A percentile compares a stretch with the other conserved stretches of the same genome.
These are phyloP conservation scores for Thyatira batis DNA, from an alignment of 2,888 invertebrate genomes.

Conservation along the genomic window DNA sequence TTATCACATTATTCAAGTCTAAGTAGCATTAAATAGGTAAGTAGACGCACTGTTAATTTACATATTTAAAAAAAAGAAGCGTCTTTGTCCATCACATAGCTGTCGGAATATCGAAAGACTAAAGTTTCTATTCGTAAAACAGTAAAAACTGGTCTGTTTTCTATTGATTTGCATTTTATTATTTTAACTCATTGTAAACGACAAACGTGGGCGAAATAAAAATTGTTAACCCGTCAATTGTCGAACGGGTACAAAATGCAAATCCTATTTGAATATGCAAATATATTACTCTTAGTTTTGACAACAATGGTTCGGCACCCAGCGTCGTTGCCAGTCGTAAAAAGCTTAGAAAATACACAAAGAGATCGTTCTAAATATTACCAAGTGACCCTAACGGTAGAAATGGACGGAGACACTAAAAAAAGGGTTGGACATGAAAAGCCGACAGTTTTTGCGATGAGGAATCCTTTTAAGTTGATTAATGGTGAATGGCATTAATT, in stretches of 20 bases:
- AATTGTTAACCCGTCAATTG: constrained; percentile 55
- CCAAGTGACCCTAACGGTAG: constrained; percentile 64
- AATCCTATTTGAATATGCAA: constrained; percentile 75
- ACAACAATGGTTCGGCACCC: constrained; percentile 59
- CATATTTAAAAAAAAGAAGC: background rate
- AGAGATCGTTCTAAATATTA: constrained; percentile 67
- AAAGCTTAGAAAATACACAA: constrained; percentile 68
- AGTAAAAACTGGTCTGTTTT: constrained; percentile 40
- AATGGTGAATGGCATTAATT: constrained; percentile 71
- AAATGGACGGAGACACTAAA: constrained; percentile 40
- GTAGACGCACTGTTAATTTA: background rate
- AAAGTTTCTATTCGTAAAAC: constrained; percentile 21
- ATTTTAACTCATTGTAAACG: constrained; percentile 57
- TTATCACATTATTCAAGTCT: no score
- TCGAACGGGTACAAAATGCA: constrained; percentile 62
- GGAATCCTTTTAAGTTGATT: constrained; percentile 74
- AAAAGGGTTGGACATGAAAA: constrained; percentile 69
- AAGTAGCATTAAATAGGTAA: background rate
- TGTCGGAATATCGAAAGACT: constrained; percentile 6
- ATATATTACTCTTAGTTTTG: constrained; percentile 53
- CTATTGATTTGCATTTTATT: constrained; percentile 67
- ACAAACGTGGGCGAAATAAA: constrained; percentile 50
- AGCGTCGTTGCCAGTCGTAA: constrained; percentile 57
- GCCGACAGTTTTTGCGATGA: constrained; percentile 57
- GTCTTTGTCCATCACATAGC: background rate